These are phyloP conservation scores for Schizopygopsis pylzovi DNA, from an alignment of 2,797 vertebrate species.

Conservation along the genomic window DNA sequence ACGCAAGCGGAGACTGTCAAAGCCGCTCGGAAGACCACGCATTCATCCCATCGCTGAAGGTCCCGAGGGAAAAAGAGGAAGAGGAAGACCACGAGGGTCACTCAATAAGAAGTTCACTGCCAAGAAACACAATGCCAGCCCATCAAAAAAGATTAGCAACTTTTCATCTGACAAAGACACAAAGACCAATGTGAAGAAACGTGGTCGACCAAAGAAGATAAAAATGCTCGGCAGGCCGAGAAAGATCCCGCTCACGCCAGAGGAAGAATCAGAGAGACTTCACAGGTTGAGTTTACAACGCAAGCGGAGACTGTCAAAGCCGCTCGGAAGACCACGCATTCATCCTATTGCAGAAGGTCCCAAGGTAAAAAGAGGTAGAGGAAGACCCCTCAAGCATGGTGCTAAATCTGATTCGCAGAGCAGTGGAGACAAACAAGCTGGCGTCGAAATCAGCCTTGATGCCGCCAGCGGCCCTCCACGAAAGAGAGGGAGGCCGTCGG, in stretches of 20 bases:
- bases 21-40: slow-evolving; percentile 78
- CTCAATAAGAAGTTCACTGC: slow-evolving; percentile 59
- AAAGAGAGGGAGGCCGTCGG: slow-evolving; percentile 52
- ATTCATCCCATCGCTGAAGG: slow-evolving; percentile 73
- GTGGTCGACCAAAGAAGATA: slow-evolving; percentile 67
- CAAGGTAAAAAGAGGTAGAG: slow-evolving; percentile 67
- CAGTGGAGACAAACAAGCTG: neutral
- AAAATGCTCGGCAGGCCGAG: slow-evolving; percentile 74
- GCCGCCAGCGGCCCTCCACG: slow-evolving; percentile 16
- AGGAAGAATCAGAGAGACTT: slow-evolving; percentile 65
- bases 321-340: slow-evolving; percentile 78
- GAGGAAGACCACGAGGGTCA: slow-evolving; percentile 71
- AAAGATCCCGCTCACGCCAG: slow-evolving; percentile 72
- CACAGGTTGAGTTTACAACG: slow-evolving; percentile 53
- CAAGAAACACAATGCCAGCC: slow-evolving; percentile 59
- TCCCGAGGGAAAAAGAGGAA: slow-evolving; percentile 62
- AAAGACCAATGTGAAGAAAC: slow-evolving; percentile 59
- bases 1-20: slow-evolving; percentile 75
- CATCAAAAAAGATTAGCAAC: slow-evolving; percentile 55
- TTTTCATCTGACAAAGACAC: slow-evolving; percentile 51
- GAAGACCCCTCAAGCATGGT: slow-evolving; percentile 75
- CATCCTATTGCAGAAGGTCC: slow-evolving; percentile 69
- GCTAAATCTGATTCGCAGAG: neutral
- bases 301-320: slow-evolving; percentile 77
- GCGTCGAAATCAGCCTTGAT: neutral